Conservation (phyloP, 2,888 invertebrate species). For the Zaprionus lineosus region DNA sequence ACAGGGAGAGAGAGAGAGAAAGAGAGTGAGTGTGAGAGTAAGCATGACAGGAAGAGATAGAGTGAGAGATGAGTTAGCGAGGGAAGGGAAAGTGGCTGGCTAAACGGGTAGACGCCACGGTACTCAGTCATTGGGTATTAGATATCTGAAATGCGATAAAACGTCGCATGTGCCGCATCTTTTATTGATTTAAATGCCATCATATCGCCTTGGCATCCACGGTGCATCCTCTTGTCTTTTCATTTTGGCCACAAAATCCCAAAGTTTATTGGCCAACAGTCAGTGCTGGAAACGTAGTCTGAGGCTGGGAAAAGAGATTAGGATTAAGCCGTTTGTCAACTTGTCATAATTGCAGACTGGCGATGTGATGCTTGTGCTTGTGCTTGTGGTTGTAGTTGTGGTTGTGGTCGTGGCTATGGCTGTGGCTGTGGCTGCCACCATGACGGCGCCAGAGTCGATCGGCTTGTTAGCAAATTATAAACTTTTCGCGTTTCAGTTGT, state of each 20-base stretch:
- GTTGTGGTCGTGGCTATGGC: constrained; percentile 15
- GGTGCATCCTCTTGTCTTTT: too few relatives aligned
- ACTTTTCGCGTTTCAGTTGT: constrained; percentile 31
- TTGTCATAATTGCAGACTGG: constrained; percentile 72
- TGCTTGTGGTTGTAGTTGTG: constrained; percentile 7
- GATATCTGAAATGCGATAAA: constrained; percentile 74
- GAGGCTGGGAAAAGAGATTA: constrained; percentile 64
- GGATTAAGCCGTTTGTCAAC: constrained; percentile 78
- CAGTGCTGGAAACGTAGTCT: too few relatives aligned
- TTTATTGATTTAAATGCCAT: constrained; percentile 76
- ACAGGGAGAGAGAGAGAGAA: not conserved
- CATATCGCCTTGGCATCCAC: constrained; percentile 13
- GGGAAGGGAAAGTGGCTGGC: not conserved
- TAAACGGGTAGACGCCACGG: constrained; percentile 7
- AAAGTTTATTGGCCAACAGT: constrained; percentile 40
- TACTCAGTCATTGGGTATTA: constrained; percentile 56
- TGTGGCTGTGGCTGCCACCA: not conserved
- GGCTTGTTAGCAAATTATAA: constrained; percentile 76
- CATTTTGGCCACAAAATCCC: constrained; percentile 51
- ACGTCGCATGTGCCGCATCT: constrained; percentile 44
- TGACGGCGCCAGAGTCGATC: constrained; percentile 72
- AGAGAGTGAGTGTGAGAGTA: not conserved
- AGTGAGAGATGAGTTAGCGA: not conserved
- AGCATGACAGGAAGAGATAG: not conserved
- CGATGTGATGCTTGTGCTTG: constrained; percentile 7